phyloP scores from a whole-genome alignment of 2,888 invertebrate species.

The Notodonta ziczac region DNA sequence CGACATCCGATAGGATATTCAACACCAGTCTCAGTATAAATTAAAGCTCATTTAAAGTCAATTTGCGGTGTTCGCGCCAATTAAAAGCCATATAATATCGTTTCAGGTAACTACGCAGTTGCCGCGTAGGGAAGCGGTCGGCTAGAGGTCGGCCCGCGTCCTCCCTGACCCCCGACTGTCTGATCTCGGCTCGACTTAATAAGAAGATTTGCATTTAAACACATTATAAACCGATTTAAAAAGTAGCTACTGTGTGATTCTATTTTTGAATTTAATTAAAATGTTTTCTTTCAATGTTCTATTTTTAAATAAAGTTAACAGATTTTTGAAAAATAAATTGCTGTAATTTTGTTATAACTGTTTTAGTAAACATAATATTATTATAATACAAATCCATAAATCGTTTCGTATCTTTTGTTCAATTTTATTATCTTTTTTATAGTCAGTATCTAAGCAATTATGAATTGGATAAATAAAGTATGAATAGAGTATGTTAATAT shows the following conservation, averaged over 20 bases:
- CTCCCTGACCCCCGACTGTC: constrained; percentile 29
- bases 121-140: constrained; percentile 29
- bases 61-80: constrained; percentile 11
- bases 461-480: too few species aligned
- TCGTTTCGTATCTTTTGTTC: too few species aligned
- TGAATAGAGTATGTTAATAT: too few species aligned
- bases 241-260: constrained; percentile 1
- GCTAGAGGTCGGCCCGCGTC: constrained; percentile 36
- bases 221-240: constrained; percentile 19
- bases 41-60: neutral
- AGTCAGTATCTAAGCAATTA: too few species aligned
- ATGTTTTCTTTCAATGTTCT: neutral
- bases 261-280: constrained; percentile 4
- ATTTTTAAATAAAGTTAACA: neutral
- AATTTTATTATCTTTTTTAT: too few species aligned
- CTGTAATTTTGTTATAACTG: too few species aligned
- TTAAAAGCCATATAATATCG: constrained; percentile 8
- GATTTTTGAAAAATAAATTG: too few species aligned
- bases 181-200: constrained; percentile 21
- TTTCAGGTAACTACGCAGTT: constrained; percentile 31
- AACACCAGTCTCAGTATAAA: neutral
- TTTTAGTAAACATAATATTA: too few species aligned
- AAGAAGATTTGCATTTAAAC: constrained; percentile 20
- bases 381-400: too few species aligned
- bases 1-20: neutral